Evolutionary conservation across 2,113 vertebrate species (phyloP).

Genomic region (Ursus arctos): DNA sequence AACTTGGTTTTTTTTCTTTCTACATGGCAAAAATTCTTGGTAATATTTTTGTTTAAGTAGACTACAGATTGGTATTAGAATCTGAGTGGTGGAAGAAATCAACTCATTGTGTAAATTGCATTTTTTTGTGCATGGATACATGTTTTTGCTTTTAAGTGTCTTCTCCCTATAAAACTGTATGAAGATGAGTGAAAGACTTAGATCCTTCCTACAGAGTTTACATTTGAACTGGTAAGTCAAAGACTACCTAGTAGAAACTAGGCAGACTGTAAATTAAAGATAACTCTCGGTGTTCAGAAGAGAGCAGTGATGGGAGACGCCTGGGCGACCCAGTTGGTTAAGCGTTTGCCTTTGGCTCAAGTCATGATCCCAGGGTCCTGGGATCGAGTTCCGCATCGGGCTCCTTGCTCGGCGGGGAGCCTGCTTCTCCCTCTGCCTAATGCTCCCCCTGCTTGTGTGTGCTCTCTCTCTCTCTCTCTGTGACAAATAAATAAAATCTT

Average conservation of each 20-base stretch:
- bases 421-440: too few species aligned
- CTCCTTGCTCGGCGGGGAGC: too few species aligned
- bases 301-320: too few species aligned
- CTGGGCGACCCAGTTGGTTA: too few species aligned
- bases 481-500: too few species aligned
- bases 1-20: background rate
- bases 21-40: background rate
- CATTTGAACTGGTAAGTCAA: background rate
- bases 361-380: too few species aligned
- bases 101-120: background rate
- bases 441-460: too few species aligned
- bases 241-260: background rate
- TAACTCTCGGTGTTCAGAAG: too few species aligned
- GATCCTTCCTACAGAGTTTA: background rate
- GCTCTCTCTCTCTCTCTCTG: too few species aligned
- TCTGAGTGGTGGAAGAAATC: background rate
- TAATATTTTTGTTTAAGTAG: constrained; percentile 7
- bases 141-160: background rate
- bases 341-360: too few species aligned
- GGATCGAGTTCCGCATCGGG: too few species aligned
- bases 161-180: background rate
- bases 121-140: background rate
- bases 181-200: background rate
- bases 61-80: background rate
- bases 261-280: background rate